A percentile compares a stretch with the other conserved stretches of the same genome.
These are phyloP conservation scores for Neoitamus cyanurus DNA, from an alignment of 2,888 invertebrate species.

Conservation along the genomic window DNA sequence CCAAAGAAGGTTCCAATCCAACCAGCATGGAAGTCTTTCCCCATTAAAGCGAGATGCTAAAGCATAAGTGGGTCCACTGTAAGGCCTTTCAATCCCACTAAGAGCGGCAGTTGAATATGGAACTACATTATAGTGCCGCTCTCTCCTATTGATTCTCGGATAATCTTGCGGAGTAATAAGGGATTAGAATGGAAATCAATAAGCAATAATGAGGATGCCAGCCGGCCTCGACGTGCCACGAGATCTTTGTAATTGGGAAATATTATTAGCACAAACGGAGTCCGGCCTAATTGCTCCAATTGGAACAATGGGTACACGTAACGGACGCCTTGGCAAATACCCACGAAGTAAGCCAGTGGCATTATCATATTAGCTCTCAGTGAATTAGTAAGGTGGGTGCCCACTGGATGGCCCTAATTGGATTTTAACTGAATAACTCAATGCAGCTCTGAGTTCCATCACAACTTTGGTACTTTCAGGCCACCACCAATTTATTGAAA, in stretches of 20 bases:
- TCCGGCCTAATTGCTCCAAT: not conserved
- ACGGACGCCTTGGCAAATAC: not conserved
- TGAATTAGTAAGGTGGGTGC: not conserved
- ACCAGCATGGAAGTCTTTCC: not conserved
- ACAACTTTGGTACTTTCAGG: no score
- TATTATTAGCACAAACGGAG: not conserved
- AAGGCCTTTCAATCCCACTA: not conserved
- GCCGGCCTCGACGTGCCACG: not conserved
- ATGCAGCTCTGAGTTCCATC: not conserved
- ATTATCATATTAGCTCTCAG: not conserved
- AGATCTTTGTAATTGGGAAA: not conserved
- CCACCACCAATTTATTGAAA: no score
- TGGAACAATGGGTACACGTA: not conserved
- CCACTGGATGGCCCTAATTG: not conserved
- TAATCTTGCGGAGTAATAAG: constrained; percentile 3
- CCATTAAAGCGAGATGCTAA: not conserved
- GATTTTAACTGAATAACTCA: constrained; percentile 2
- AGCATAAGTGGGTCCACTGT: not conserved
- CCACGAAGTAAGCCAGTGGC: not conserved
- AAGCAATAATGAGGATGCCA: constrained; percentile 27
- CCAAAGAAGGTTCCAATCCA: not conserved
- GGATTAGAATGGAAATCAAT: constrained; percentile 3
- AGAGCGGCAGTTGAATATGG: not conserved
- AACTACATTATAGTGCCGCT: not conserved
- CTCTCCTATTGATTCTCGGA: not conserved